Base-by-base conservation (phyloP, 2,113 vertebrate species). In the Nestor notabilis region DNA sequence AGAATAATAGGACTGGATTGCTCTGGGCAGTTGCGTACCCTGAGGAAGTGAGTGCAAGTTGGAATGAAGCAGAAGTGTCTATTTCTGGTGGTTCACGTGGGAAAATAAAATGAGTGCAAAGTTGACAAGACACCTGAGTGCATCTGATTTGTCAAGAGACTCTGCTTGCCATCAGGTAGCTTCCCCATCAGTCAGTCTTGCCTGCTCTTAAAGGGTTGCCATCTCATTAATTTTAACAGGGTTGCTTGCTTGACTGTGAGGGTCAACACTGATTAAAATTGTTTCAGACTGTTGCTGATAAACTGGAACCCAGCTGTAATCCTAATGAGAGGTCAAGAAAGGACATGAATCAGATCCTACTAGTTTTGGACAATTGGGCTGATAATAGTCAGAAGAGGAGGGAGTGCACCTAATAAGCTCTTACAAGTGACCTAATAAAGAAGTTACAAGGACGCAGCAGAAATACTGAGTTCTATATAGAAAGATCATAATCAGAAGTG, bases 201-300 rank as follows among this genome's bases (percentile, higher is more conserved):
- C 47, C 60, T 88, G 41, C 56, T 82, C 21, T 65, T 76, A 50
- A 13, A 61, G 52, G 55, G 49, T 68, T 94, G 55, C 11, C 86
- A 87, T 95, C 80, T 94, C 96, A 93, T 94, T 96, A 94, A 94
- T 90, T 96, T 92, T 88, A 94, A 95, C 83, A 87, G 39, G 66
- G 56, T 83, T 86, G 9, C 53, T 86, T 94, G 37, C 39, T 72
- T 79, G 72, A 44, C 55, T 83, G 6, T 29, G 43, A 29, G 43
- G 82, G 83, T 89, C 82, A 93, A 17, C 61, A 75, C 76, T 92
- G 95, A 93, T 96, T 95, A 96, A 83, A 94, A 87, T 87, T 75
- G 69, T 86, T 96, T 92, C 84, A 89, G 83, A 79, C 68, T 92
- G 69, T 84, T 91, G 50, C 76, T 84, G 83, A 92, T 90, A 89